Evolutionary conservation across 2,888 invertebrate species (phyloP).

Genomic region (Sarcophaga subvicina): DNA sequence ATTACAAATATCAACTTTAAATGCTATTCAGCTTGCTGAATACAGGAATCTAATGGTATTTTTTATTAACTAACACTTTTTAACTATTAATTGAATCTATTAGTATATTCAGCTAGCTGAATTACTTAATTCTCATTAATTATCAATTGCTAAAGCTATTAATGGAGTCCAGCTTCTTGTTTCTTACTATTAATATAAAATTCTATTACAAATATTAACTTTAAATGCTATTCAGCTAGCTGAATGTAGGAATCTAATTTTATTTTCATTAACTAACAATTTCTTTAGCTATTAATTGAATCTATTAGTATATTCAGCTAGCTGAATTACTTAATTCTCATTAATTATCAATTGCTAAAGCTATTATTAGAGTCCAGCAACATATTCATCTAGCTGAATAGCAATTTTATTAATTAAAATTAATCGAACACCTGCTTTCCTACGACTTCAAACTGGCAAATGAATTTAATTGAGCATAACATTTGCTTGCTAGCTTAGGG

Average conservation of each 20-base stretch:
- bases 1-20: too few relatives aligned
- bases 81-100: background rate
- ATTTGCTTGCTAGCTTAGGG: slow-evolving; percentile 20
- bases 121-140: background rate
- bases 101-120: slow-evolving; percentile 30
- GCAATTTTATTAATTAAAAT: slow-evolving; percentile 38
- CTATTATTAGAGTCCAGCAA: too few relatives aligned
- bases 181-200: background rate
- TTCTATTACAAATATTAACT: too few relatives aligned
- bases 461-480: slow-evolving; percentile 41
- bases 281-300: background rate
- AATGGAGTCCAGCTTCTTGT: background rate
- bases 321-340: slow-evolving; percentile 6
- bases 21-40: slow-evolving; percentile 42
- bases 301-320: background rate
- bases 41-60: background rate
- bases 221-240: slow-evolving; percentile 30
- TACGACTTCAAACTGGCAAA: background rate
- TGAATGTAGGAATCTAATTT: background rate
- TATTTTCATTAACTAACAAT: background rate
- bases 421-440: slow-evolving; percentile 33
- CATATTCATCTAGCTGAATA: background rate
- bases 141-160: too few relatives aligned
- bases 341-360: too few relatives aligned
- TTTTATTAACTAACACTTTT: background rate